These are phyloP conservation scores for Sebastes iracundus DNA, from an alignment of 2,797 vertebrate species.

Conservation along the genomic window DNA sequence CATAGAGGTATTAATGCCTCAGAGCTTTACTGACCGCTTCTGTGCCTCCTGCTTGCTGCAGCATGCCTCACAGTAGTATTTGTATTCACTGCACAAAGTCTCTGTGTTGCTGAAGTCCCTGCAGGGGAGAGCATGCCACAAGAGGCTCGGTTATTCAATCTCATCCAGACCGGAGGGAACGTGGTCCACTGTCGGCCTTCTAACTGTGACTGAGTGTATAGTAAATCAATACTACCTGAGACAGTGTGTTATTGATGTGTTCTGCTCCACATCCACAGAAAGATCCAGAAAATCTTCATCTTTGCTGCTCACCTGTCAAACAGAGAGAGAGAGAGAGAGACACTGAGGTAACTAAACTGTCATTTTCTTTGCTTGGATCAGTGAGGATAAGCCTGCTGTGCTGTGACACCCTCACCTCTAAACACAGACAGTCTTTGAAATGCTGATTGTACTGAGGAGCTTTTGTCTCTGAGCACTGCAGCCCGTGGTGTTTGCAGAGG, in stretches of 20 bases:
- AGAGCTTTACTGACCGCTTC: constrained; percentile 86
- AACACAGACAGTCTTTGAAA: constrained; percentile 34
- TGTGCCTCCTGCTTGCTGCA: constrained; percentile 99
- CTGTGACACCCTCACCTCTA: constrained; percentile 14
- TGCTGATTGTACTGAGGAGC: constrained; percentile 34
- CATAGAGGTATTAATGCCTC: no score
- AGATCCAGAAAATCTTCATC: constrained; percentile 99
- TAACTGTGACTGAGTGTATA: neutral
- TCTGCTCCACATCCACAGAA: constrained; percentile 98
- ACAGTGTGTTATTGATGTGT: constrained; percentile 98
- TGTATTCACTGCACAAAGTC: constrained; percentile 97
- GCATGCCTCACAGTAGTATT: constrained; percentile 98
- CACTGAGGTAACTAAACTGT: neutral
- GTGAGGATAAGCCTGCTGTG: constrained; percentile 12
- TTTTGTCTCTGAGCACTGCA: constrained; percentile 34
- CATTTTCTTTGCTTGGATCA: constrained; percentile 14
- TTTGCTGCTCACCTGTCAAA: constrained; percentile 95
- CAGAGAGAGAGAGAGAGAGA: constrained; percentile 31
- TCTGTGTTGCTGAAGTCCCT: constrained; percentile 99
- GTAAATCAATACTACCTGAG: constrained; percentile 86
- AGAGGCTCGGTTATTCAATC: constrained; percentile 25
- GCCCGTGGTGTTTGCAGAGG: constrained; percentile 35
- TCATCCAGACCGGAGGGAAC: neutral
- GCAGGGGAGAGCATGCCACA: constrained; percentile 49
- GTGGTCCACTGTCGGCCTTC: neutral